A percentile compares a stretch with the other conserved stretches of the same genome.
phyloP scores from a whole-genome alignment of 2,797 vertebrate species.

The Protosalanx chinensis region DNA sequence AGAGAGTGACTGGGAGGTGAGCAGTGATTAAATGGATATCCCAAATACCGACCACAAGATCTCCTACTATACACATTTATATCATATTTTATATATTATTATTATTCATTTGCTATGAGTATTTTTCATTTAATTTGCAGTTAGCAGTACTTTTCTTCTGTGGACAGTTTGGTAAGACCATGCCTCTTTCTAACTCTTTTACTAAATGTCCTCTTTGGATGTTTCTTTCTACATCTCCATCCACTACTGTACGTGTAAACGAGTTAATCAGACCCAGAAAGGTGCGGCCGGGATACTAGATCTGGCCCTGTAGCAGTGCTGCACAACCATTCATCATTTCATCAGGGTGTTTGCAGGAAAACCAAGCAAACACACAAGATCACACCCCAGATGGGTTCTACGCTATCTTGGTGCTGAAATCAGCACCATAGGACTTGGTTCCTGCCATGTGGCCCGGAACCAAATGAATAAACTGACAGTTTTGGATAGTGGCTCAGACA shows the following conservation, averaged over 20 bases:
- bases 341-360: constrained; percentile 48
- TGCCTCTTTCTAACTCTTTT: background rate
- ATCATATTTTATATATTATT: no score
- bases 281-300: constrained; percentile 38
- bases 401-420: constrained; percentile 50
- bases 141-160: no score
- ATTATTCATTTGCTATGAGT: no score
- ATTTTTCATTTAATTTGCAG: no score
- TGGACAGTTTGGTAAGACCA: no score
- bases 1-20: background rate
- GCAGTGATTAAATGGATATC: background rate
- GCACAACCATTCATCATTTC: constrained; percentile 58
- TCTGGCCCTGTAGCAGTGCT: constrained; percentile 32
- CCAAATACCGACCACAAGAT: no score
- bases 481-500: constrained; percentile 39
- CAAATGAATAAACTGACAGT: constrained; percentile 46
- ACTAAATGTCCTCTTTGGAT: background rate
- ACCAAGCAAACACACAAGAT: constrained; percentile 44
- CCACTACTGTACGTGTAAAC: constrained; percentile 51
- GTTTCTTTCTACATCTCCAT: background rate
- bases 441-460: constrained; percentile 12
- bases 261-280: constrained; percentile 61
- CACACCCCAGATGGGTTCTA: constrained; percentile 48
- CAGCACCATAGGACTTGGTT: constrained; percentile 55
- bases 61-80: no score